Percentiles rank a stretch among this genome's conserved stretches.
These are phyloP conservation scores for Herpetotheres cachinnans DNA, from an alignment of 2,113 vertebrate genomes.

Conservation along the genomic window DNA sequence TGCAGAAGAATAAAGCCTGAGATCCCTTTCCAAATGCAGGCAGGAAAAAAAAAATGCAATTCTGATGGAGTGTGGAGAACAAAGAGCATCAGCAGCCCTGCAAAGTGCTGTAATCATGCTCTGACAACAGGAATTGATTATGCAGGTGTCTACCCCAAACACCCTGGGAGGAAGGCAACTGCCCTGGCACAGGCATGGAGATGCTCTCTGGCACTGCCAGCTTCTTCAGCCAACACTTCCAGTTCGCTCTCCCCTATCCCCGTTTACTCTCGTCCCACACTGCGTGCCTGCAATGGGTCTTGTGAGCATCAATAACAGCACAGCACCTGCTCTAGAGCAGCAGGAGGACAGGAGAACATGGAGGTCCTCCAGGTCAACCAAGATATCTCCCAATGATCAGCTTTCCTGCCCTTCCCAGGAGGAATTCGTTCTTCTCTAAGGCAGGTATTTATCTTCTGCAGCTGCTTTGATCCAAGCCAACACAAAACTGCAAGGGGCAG, in stretches of 20 bases:
- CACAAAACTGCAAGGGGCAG: not conserved
- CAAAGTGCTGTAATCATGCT: not conserved
- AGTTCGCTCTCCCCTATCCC: not conserved
- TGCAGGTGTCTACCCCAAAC: not conserved
- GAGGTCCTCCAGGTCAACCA: not conserved
- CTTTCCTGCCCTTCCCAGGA: not conserved
- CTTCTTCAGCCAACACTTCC: not conserved
- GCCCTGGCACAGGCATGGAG: not conserved
- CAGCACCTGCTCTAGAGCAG: not conserved
- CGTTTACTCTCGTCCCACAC: not conserved
- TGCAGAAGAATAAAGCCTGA: not conserved
- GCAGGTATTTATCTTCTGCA: not conserved
- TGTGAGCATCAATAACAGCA: not conserved
- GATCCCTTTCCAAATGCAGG: not conserved
- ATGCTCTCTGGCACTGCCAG: not conserved
- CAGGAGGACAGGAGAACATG: not conserved
- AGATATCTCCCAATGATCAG: not conserved
- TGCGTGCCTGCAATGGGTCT: fast-evolving
- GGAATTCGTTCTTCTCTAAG: not conserved
- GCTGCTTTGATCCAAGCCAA: not conserved
- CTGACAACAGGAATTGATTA: not conserved
- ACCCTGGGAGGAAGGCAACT: not conserved
- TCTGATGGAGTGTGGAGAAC: not conserved
- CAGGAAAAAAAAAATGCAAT: not conserved
- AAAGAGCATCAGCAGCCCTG: not conserved